Conservation (phyloP, 1,140 invertebrate species). For the Melipona quadrifasciata region DNA sequence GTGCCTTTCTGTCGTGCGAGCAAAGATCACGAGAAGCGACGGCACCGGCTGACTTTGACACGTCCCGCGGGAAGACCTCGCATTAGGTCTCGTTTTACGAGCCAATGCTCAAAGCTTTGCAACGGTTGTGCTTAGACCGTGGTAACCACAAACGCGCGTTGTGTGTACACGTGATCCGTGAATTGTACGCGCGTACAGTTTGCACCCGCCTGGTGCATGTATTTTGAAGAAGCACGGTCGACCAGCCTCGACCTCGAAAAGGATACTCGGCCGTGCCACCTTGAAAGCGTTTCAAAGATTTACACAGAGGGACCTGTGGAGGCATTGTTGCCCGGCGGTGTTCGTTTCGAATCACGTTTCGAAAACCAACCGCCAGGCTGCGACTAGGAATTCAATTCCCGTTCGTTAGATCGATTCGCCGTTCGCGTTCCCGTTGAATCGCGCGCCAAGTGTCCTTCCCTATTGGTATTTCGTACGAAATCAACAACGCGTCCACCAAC, state of each 20-base stretch:
- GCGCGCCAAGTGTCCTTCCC: no score
- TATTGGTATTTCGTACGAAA: not conserved
- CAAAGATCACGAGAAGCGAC: slow-evolving; percentile 63
- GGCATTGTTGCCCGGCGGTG: not conserved
- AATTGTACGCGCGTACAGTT: slow-evolving; percentile 20
- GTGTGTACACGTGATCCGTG: slow-evolving; percentile 54
- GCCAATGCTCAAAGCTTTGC: slow-evolving; percentile 61
- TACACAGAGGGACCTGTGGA: not conserved
- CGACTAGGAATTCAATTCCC: not conserved
- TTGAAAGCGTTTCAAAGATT: not conserved
- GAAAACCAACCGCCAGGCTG: not conserved
- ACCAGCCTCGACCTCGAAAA: slow-evolving; percentile 21
- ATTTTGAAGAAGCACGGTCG: slow-evolving; percentile 16
- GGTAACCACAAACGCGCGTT: slow-evolving; percentile 55
- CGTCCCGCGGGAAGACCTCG: slow-evolving; percentile 61
- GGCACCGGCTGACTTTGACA: slow-evolving; percentile 61
- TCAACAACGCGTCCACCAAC: not conserved
- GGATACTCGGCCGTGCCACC: not conserved
- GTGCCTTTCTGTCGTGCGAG: slow-evolving; percentile 39
- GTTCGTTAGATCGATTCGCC: not conserved
- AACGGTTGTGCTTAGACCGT: slow-evolving; percentile 24
- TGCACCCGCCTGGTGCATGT: not conserved
- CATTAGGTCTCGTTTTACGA: slow-evolving; percentile 66
- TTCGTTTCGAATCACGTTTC: not conserved
- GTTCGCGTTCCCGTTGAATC: not conserved